These are phyloP conservation scores for Eupristina koningsbergeri DNA, from an alignment of 1,140 invertebrate genomes.

Conservation along the genomic window DNA sequence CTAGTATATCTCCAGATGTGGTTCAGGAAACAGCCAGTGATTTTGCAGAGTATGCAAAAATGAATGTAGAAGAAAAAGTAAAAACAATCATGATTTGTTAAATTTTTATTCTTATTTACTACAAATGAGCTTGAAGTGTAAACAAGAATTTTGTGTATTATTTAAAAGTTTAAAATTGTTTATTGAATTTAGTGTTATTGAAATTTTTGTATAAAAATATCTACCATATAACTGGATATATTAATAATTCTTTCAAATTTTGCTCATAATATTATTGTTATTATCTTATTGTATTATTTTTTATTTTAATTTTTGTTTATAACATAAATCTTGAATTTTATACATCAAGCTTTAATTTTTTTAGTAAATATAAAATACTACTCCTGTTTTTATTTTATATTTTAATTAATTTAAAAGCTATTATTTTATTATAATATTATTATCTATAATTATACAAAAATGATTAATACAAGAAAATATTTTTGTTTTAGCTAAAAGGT, in stretches of 20 bases:
- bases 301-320: too few relatives aligned
- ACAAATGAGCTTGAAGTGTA: not conserved
- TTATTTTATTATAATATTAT: too few relatives aligned
- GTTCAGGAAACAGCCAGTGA: slow-evolving; percentile 56
- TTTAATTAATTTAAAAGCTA: not conserved
- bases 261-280: too few relatives aligned
- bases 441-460: too few relatives aligned
- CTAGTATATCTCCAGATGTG: not conserved
- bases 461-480: not conserved
- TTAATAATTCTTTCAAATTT: too few relatives aligned
- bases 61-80: slow-evolving; percentile 54
- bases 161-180: not conserved
- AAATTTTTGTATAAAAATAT: too few relatives aligned
- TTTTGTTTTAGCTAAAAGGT: slow-evolving; percentile 54
- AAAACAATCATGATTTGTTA: not conserved
- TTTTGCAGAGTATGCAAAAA: slow-evolving; percentile 53
- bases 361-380: too few relatives aligned
- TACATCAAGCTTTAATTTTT: too few relatives aligned
- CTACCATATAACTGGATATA: too few relatives aligned
- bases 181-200: not conserved
- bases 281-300: too few relatives aligned
- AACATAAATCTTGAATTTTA: too few relatives aligned
- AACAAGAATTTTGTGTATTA: not conserved
- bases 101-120: not conserved
- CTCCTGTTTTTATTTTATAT: too few relatives aligned